Conservation (phyloP, 2,888 invertebrate genomes). For the Seira sanloemensis region DNA sequence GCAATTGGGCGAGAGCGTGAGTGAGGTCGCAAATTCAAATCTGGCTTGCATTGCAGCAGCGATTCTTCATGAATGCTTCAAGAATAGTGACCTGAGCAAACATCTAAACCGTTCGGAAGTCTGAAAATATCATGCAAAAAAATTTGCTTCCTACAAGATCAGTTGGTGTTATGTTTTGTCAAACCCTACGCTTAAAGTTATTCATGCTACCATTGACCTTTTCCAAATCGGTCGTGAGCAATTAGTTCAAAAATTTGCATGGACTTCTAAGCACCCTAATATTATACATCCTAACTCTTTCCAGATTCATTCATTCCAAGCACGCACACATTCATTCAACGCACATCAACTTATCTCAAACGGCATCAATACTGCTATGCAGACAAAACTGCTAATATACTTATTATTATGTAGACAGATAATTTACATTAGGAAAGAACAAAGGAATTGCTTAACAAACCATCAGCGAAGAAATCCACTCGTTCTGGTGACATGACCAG, state of each 20-base stretch:
- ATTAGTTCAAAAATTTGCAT: not conserved
- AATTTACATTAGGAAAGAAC: no score
- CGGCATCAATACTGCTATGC: slow-evolving; percentile 49
- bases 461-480: slow-evolving; percentile 98
- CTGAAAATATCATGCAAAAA: slow-evolving; percentile 57
- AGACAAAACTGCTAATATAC: slow-evolving; percentile 19
- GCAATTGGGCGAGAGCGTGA: not conserved
- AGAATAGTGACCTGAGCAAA: slow-evolving; percentile 16
- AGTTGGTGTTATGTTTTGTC: slow-evolving; percentile 19
- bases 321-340: slow-evolving; percentile 45
- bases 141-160: slow-evolving; percentile 58
- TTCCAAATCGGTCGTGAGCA: not conserved
- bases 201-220: not conserved
- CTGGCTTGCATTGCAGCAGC: slow-evolving; percentile 27
- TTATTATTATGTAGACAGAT: no score
- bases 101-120: slow-evolving; percentile 39
- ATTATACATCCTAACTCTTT: no score
- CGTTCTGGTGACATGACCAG: slow-evolving; percentile 98
- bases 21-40: not conserved
- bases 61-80: slow-evolving; percentile 14
- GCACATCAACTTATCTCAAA: slow-evolving; percentile 55
- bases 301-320: slow-evolving; percentile 50
- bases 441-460: slow-evolving; percentile 79
- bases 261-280: not conserved
- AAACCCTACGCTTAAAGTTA: not conserved